phyloP scores from a whole-genome alignment of 2,113 vertebrate species.

The Atrichornis clamosus region DNA sequence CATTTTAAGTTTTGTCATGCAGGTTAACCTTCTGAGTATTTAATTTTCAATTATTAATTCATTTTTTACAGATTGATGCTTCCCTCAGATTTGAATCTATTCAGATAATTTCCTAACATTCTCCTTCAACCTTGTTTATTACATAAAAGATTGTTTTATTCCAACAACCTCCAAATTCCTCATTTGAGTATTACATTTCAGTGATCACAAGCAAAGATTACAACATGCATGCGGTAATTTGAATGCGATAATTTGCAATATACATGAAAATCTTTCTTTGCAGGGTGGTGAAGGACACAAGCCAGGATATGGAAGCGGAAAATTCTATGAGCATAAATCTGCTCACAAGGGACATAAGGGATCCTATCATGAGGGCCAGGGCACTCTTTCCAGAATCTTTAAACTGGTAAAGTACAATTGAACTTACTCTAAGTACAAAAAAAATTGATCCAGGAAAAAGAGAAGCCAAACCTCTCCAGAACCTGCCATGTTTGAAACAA shows the following conservation, averaged over 20 bases:
- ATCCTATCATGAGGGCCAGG: constrained; percentile 85
- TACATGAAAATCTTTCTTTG: constrained; percentile 47
- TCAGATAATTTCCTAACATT: neutral
- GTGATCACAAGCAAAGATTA: neutral
- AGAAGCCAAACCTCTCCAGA: neutral
- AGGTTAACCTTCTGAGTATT: neutral
- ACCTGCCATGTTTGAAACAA: neutral
- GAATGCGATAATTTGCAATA: neutral
- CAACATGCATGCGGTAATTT: neutral
- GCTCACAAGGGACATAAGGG: constrained; percentile 87
- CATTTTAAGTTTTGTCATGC: neutral
- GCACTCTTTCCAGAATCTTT: constrained; percentile 95
- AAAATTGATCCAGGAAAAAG: neutral
- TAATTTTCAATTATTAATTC: neutral
- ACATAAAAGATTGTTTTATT: neutral
- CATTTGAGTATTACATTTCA: neutral
- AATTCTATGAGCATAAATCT: constrained; percentile 76
- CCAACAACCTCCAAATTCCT: neutral
- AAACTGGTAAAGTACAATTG: constrained; percentile 87
- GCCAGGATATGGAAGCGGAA: constrained; percentile 75
- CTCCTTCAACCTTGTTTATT: neutral
- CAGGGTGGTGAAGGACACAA: constrained; percentile 82
- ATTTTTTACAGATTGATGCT: constrained; percentile 29
- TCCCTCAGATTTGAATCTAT: neutral
- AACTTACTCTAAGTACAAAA: neutral